These are phyloP conservation scores for Phlogophora meticulosa DNA, from an alignment of 2,888 invertebrate genomes.

Conservation along the genomic window DNA sequence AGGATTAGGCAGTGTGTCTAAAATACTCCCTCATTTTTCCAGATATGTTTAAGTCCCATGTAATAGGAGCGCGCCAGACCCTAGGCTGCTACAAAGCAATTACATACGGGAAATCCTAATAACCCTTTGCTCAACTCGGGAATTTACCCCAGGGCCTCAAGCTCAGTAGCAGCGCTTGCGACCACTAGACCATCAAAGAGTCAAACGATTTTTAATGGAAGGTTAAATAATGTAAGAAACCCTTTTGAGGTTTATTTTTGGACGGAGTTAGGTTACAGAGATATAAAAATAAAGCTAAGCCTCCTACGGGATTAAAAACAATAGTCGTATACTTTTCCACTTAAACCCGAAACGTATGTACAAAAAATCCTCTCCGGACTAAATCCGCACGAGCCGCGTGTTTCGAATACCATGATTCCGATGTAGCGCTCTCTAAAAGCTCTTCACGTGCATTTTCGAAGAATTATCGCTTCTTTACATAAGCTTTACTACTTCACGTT, in stretches of 20 bases:
- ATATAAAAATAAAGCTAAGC: slow-evolving; percentile 44
- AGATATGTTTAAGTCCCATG: no score
- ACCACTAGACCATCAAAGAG: no score
- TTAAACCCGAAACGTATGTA: slow-evolving; percentile 37
- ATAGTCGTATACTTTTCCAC: slow-evolving; percentile 52
- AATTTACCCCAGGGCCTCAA: no score
- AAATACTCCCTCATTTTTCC: no score
- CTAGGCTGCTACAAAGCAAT: no score
- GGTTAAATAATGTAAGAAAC: slow-evolving; percentile 34
- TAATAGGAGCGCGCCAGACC: no score
- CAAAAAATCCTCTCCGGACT: slow-evolving; percentile 41
- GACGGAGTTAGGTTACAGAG: slow-evolving; percentile 52
- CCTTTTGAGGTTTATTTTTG: slow-evolving; percentile 44
- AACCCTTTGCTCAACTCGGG: no score
- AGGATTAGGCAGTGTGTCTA: no score
- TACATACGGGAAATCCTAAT: no score
- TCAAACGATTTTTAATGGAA: neutral
- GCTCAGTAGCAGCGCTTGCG: no score
- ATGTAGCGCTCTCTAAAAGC: slow-evolving; percentile 54
- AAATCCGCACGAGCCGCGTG: slow-evolving; percentile 46
- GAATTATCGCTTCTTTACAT: slow-evolving; percentile 52
- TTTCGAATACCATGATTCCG: slow-evolving; percentile 45
- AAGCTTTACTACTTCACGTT: slow-evolving; percentile 40
- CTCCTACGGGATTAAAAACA: slow-evolving; percentile 37
- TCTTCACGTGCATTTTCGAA: slow-evolving; percentile 44